phyloP scores from a whole-genome alignment of 2,797 vertebrate species.

The Tangara arthus region DNA sequence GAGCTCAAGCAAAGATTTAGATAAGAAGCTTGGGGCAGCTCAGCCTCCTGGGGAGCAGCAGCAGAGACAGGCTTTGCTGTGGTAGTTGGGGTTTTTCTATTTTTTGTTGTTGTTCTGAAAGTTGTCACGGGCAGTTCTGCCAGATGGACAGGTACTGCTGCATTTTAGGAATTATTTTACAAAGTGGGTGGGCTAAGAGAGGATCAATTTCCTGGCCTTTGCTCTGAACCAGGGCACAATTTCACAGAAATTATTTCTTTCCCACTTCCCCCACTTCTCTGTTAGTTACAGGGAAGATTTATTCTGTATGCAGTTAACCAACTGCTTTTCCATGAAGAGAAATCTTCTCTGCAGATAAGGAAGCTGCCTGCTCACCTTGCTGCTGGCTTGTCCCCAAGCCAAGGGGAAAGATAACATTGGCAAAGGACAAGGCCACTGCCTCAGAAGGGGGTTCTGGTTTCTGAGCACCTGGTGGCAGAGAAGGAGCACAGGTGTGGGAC shows the following conservation, averaged over 20 bases:
- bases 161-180: background rate
- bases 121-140: background rate
- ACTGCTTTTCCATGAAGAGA: background rate
- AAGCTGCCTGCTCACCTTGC: background rate
- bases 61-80: background rate
- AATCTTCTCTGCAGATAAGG: background rate
- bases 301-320: background rate
- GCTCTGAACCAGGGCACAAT: background rate
- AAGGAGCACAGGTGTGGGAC: background rate
- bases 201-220: background rate
- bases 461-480: background rate
- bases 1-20: constrained; percentile 39
- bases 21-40: constrained; percentile 53
- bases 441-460: background rate
- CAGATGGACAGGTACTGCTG: background rate
- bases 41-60: background rate
- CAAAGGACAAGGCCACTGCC: background rate
- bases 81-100: background rate
- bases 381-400: background rate
- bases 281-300: background rate
- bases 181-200: fast-evolving
- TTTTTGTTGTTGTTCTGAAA: background rate
- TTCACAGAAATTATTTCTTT: background rate
- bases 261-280: background rate
- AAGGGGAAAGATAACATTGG: background rate